Evolutionary conservation across 2,888 invertebrate genomes (phyloP).

Genomic region (Spicauda simplicius): DNA sequence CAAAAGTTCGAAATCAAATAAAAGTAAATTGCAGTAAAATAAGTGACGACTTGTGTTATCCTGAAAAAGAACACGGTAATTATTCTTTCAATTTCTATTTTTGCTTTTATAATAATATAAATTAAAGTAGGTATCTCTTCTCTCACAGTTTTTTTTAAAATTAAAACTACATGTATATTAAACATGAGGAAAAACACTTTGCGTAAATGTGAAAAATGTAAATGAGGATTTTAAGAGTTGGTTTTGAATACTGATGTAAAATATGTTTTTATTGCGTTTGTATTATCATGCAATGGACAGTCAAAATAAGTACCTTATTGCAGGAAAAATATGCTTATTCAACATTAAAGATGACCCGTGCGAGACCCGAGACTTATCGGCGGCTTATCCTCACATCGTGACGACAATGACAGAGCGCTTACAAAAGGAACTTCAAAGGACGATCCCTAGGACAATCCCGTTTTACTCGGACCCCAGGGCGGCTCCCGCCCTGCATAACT

Average conservation of each 20-base stretch:
- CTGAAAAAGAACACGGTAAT: slow-evolving; percentile 56
- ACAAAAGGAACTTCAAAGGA: slow-evolving; percentile 53
- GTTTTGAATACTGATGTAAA: too few relatives aligned
- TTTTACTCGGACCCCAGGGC: slow-evolving; percentile 59
- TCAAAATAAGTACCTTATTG: slow-evolving; percentile 40
- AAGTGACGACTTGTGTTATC: slow-evolving; percentile 52
- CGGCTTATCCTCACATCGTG: slow-evolving; percentile 54
- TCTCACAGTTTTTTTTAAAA: too few relatives aligned
- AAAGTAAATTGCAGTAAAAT: slow-evolving; percentile 53
- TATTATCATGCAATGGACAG: too few relatives aligned
- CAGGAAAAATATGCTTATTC: slow-evolving; percentile 63
- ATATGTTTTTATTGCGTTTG: too few relatives aligned
- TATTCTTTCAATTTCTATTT: background rate
- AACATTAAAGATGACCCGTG: slow-evolving; percentile 71
- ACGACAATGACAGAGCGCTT: slow-evolving; percentile 50
- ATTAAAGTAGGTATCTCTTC: too few relatives aligned
- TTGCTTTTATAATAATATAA: too few relatives aligned
- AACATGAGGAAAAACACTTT: too few relatives aligned
- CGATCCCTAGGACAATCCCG: slow-evolving; percentile 56
- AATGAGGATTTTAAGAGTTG: too few relatives aligned
- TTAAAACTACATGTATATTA: too few relatives aligned
- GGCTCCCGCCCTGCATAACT: slow-evolving; percentile 60
- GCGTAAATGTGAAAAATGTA: too few relatives aligned
- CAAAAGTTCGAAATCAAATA: slow-evolving; percentile 51
- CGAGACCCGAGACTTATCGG: slow-evolving; percentile 62